Base-by-base conservation (phyloP, 2,113 vertebrate genomes). In the Mugil cephalus region DNA sequence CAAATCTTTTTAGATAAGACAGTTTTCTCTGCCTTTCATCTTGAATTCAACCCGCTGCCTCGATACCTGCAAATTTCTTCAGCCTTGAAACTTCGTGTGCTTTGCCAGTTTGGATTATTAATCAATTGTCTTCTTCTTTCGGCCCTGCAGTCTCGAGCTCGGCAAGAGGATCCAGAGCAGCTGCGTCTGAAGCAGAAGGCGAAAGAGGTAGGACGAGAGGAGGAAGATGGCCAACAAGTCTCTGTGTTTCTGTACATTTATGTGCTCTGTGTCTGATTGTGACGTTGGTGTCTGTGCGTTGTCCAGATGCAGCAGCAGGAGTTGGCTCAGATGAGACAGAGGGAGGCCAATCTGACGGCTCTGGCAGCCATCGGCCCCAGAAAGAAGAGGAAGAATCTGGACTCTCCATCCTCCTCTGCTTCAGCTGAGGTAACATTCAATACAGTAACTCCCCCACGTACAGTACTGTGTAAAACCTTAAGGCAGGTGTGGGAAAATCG, bases 161-260 rank as follows among this genome's bases (percentile, higher is more conserved):
- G 97, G 77, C 98, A 99, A 92, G 98, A 99, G 91, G 98, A 99
- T 83, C 98, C 98, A 17, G 98, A 99, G 55, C 98, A 99, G 79
- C 93, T 99, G 81, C 90, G 97, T 73, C 90, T 99, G 87, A 99
- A 99, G 85, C 97, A 99, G 90, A 99, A 99, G 84, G 98, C 98
- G 47, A 99, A 99, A 93, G 98, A 99, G 95, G 98, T 99, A 77
- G 65, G 73, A 51, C 24, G 39, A 74, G 51, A 70, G 35, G 2
- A 51, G 46, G 45, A 42, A 8, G 4, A 35, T 48, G 4, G 15
- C n/a, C 4, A 14, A 12, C 15, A 12, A 1, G n/a, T 13, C 38
- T 68, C 19, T 21, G 12, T 40, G 13, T 65, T 63, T 17, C 36
- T 21, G 11, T 56, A 8, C 8, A 7, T 17, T 7, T 19, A 4